Percentiles rank a stretch among this genome's conserved stretches.
These are phyloP conservation scores for Geotrupes spiniger DNA, from an alignment of 2,888 invertebrate genomes.

Conservation along the genomic window DNA sequence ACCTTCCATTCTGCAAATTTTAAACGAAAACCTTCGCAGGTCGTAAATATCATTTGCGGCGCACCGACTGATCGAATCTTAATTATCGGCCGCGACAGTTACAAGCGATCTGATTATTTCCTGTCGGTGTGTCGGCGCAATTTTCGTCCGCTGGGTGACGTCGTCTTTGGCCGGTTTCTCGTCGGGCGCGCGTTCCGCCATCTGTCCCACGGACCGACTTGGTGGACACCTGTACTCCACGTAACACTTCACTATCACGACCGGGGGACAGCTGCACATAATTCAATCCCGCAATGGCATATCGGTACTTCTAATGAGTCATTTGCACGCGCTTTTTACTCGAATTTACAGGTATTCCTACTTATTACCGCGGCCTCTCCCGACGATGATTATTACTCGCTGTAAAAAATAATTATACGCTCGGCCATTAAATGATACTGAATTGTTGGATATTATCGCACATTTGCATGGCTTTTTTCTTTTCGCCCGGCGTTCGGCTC, in stretches of 20 bases:
- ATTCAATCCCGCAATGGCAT: conserved; percentile 23
- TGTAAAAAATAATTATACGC: conserved; percentile 18
- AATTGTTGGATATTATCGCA: conserved; percentile 12
- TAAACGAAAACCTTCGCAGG: too few species aligned
- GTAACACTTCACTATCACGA: conserved; percentile 26
- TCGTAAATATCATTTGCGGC: too few species aligned
- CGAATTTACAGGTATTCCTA: conserved; percentile 19
- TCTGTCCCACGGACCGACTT: conserved; percentile 22
- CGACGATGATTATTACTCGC: conserved; percentile 16
- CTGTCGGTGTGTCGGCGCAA: too few species aligned
- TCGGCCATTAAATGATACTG: conserved; percentile 12
- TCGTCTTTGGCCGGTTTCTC: too few species aligned
- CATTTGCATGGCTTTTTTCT: conserved; percentile 15
- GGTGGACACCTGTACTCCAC: conserved; percentile 22
- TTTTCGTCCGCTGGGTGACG: too few species aligned
- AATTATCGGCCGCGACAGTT: too few species aligned
- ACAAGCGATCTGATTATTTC: too few species aligned
- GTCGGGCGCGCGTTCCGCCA: conserved; percentile 10
- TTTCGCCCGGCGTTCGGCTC: background rate
- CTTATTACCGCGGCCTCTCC: conserved; percentile 10
- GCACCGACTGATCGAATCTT: too few species aligned
- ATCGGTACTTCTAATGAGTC: conserved; percentile 21
- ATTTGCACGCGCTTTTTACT: conserved; percentile 21
- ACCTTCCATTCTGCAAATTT: too few species aligned
- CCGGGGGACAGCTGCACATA: conserved; percentile 25